Evolutionary conservation across 2,113 vertebrate species (phyloP).

Genomic region (Neolamprologus sp.): DNA sequence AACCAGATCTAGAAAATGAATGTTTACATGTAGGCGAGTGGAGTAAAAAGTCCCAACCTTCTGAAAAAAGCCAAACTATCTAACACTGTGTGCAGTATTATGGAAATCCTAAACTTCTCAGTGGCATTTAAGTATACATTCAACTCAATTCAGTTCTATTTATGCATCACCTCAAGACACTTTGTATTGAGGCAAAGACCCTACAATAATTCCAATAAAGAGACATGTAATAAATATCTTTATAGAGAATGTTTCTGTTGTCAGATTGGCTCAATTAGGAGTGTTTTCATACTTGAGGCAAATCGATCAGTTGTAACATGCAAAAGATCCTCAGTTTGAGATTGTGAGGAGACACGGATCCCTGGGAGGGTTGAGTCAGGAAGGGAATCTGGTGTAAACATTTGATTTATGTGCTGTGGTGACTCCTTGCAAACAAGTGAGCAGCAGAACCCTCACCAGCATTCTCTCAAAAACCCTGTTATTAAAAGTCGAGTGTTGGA

Average conservation of each 20-base stretch:
- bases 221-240: neutral
- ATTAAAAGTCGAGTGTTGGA: neutral
- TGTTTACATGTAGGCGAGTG: neutral
- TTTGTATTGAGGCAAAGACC: neutral
- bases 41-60: neutral
- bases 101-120: neutral
- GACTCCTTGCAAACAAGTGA: neutral
- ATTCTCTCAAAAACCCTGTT: neutral
- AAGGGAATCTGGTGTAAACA: neutral
- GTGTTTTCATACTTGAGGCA: neutral
- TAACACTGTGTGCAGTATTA: neutral
- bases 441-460: neutral
- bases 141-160: neutral
- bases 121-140: neutral
- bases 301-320: neutral
- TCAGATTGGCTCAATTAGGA: neutral
- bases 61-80: neutral
- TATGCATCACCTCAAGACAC: neutral
- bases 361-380: neutral
- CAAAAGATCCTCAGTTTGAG: neutral
- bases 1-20: neutral
- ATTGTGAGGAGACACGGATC: neutral
- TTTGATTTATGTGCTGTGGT: neutral
- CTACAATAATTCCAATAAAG: neutral
- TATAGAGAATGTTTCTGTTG: rapidly evolving